Base-by-base conservation (phyloP, 2,888 invertebrate genomes). In the Oscheius onirici region DNA sequence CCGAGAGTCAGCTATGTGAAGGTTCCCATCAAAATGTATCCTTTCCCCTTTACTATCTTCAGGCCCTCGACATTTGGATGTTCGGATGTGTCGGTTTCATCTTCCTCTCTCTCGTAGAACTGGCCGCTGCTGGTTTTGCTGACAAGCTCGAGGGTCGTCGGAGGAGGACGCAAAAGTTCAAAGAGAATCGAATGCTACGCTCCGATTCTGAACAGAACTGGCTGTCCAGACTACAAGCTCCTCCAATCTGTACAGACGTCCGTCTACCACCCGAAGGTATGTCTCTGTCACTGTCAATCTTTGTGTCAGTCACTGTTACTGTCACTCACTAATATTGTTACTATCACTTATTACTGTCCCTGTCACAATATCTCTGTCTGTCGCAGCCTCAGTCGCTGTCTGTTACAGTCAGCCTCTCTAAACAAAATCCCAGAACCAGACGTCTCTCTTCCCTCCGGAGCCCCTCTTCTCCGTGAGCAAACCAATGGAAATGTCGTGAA, bases 1-100 rank as follows among this genome's bases (percentile, higher is more conserved):
- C 86, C 86, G 20, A 72, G 85, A 46, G 86, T 86, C 63, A 82
- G 82, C 72, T 86, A 86, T 68, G 84, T 86, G 11, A 86, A 85
- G 73, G 83, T 80, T 13, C 44, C 44, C 11, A 13, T 43, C 44
- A 43, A 15, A 11, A 43, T 15, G 11, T 13, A 43, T 13, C 11
- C 15, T 13, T 43, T 43, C 44, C n/a, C n/a, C n/a, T n/a, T n/a
- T n/a, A n/a, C n/a, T n/a, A n/a, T n/a, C 13, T 57, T 34, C 55
- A 84, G 80, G 86, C 87, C 2, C 73, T 87, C 46, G 87, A 87
- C 72, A 84, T 87, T 67, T 87, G 85, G 85, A 86, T 87, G 85
- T 87, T 87, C 71, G 87, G 87, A 41, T 87, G 85, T 72, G 84
- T 87, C 49, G 87, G 86, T 10, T 87, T 87, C 75, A 87, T 87